Percentiles rank a stretch among this genome's conserved stretches.
phyloP scores from a whole-genome alignment of 2,888 invertebrate species.

The Drosophila rubida region DNA sequence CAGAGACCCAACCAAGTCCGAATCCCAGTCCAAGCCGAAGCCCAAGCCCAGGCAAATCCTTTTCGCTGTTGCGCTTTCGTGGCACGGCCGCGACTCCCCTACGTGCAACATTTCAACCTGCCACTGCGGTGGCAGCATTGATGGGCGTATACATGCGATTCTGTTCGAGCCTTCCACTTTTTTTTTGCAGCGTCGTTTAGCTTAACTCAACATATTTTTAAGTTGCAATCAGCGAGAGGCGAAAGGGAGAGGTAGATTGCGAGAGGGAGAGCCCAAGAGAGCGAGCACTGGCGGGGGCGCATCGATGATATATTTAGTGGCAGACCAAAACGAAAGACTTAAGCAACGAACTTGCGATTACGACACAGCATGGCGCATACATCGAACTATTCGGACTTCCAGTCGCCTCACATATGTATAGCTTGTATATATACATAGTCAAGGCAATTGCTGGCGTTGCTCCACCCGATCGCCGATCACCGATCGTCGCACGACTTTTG shows the following conservation, averaged over 20 bases:
- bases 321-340: constrained; percentile 77
- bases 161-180: constrained; percentile 74
- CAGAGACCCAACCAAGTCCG: not conserved
- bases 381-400: constrained; percentile 46
- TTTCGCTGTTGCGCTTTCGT: constrained; percentile 81
- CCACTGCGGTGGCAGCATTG: constrained; percentile 81
- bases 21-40: not conserved
- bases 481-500: constrained; percentile 73
- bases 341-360: constrained; percentile 80
- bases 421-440: constrained; percentile 19
- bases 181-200: constrained; percentile 70
- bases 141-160: constrained; percentile 82
- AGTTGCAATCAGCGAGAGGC: constrained; percentile 52
- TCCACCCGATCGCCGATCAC: constrained; percentile 56
- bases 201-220: constrained; percentile 79
- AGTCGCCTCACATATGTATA: constrained; percentile 31
- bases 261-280: not conserved
- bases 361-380: constrained; percentile 79
- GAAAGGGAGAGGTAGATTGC: not conserved
- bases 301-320: constrained; percentile 81
- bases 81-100: constrained; percentile 59
- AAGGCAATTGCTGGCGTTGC: constrained; percentile 47
- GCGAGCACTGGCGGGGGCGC: constrained; percentile 44
- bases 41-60: constrained; percentile 41
- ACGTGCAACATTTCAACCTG: constrained; percentile 80